Evolutionary conservation across 2,797 vertebrate species (phyloP).

Genomic region (Erpetoichthys calabaricus): DNA sequence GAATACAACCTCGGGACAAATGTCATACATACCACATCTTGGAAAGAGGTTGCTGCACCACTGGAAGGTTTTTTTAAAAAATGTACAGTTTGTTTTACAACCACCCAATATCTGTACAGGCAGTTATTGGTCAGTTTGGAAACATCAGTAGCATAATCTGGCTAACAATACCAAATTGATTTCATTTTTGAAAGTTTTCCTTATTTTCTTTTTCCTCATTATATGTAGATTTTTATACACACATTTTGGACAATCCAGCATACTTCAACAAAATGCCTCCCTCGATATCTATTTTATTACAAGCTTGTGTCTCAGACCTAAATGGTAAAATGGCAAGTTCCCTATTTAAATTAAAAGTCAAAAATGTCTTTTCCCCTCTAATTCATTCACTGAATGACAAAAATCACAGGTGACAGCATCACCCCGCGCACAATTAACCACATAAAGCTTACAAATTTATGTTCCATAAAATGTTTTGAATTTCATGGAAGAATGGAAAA

Average conservation of each 20-base stretch:
- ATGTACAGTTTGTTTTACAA: conserved; percentile 24
- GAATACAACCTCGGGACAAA: background rate
- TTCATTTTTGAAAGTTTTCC: background rate
- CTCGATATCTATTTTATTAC: conserved; percentile 36
- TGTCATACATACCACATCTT: background rate
- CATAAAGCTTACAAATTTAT: too few relatives aligned
- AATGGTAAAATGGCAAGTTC: conserved; percentile 47
- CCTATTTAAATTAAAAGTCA: conserved; percentile 1
- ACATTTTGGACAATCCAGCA: conserved; percentile 27
- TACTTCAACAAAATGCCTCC: conserved; percentile 36
- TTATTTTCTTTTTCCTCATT: conserved; percentile 18
- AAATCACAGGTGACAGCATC: conserved; percentile 36
- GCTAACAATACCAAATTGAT: background rate
- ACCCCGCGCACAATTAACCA: background rate
- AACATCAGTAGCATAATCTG: conserved; percentile 24
- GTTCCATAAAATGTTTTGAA: too few relatives aligned
- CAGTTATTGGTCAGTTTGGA: conserved; percentile 33
- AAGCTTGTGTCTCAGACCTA: conserved; percentile 46
- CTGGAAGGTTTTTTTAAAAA: background rate
- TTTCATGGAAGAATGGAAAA: background rate
- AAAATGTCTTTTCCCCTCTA: conserved; percentile 7
- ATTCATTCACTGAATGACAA: conserved; percentile 28
- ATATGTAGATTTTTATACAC: conserved; percentile 20
- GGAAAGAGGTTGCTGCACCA: conserved; percentile 5
- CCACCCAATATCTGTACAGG: conserved; percentile 23